Evolutionary conservation across 2,113 vertebrate genomes (phyloP).

Genomic region (Megalops atlanticus): DNA sequence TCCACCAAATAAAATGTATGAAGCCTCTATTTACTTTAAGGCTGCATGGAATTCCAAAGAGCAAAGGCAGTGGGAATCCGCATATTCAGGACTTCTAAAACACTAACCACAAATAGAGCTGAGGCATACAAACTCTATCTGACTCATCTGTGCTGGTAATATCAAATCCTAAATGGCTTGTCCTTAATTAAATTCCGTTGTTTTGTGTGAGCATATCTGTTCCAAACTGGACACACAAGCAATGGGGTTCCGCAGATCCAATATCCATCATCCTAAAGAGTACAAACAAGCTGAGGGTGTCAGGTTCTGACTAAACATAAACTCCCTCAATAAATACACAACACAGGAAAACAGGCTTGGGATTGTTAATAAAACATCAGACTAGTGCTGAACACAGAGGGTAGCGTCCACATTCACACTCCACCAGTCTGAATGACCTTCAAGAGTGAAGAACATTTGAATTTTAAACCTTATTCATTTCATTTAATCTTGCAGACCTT

Average conservation of each 20-base stretch:
- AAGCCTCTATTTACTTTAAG: not conserved
- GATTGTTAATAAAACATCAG: not conserved
- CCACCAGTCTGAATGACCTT: too few relatives aligned
- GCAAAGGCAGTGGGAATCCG: not conserved
- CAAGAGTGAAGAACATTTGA: too few relatives aligned
- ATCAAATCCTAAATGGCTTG: not conserved
- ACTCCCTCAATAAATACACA: not conserved
- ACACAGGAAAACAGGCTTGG: not conserved
- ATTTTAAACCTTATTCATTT: too few relatives aligned
- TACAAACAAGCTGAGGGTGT: not conserved
- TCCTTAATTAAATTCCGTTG: slow-evolving; percentile 5
- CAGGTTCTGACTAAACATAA: not conserved
- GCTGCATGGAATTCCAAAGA: not conserved
- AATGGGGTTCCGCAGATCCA: not conserved
- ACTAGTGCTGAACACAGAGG: not conserved
- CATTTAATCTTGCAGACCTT: too few relatives aligned
- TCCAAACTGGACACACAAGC: not conserved
- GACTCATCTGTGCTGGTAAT: not conserved
- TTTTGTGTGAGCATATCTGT: not conserved
- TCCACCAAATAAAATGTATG: not conserved
- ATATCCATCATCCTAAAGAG: not conserved
- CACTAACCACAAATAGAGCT: not conserved
- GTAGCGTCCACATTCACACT: too few relatives aligned
- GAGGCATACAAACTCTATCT: not conserved
- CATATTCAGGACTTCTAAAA: not conserved